Percentiles rank a stretch among this genome's conserved stretches.
Evolutionary conservation across 1,140 invertebrate genomes (phyloP).

Genomic region (Belonocnema kinseyi): DNA sequence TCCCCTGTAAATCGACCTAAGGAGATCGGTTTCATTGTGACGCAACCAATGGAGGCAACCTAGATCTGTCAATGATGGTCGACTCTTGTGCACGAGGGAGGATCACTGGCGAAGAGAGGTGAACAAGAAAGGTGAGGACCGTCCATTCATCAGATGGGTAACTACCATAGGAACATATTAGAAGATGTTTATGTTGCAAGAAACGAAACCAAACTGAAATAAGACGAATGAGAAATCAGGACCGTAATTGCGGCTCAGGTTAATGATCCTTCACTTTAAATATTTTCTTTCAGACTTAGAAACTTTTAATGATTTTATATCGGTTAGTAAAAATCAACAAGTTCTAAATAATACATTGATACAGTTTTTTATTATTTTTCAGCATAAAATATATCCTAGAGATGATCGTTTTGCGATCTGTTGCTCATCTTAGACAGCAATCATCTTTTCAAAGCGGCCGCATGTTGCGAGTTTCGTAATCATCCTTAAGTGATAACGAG

Average conservation of each 20-base stretch:
- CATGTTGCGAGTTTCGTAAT: conserved; percentile 59
- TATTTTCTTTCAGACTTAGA: too few relatives aligned
- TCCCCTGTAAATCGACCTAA: conserved; percentile 26
- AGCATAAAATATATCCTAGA: too few relatives aligned
- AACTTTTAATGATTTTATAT: too few relatives aligned
- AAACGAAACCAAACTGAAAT: too few relatives aligned
- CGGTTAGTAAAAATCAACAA: too few relatives aligned
- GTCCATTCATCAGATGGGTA: conserved; percentile 57
- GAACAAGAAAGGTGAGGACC: conserved; percentile 35
- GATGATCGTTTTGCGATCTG: conserved; percentile 52
- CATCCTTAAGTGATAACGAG: conserved; percentile 64
- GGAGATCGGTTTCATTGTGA: conserved; percentile 28
- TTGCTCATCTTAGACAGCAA: conserved; percentile 56
- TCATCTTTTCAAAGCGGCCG: conserved; percentile 50
- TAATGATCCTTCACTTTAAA: too few relatives aligned
- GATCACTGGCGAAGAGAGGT: conserved; percentile 44
- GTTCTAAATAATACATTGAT: too few relatives aligned
- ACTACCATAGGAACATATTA: conserved; percentile 36
- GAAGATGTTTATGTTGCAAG: not conserved
- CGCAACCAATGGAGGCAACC: conserved; percentile 55
- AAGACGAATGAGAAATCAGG: too few relatives aligned
- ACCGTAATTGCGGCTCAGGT: too few relatives aligned
- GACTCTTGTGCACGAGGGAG: conserved; percentile 52
- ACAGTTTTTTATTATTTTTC: too few relatives aligned
- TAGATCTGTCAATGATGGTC: conserved; percentile 65